Evolutionary conservation across 37 sponge, comb jelly and placozoan genomes (phyloP).

Genomic region (Sycon ciliatum): DNA sequence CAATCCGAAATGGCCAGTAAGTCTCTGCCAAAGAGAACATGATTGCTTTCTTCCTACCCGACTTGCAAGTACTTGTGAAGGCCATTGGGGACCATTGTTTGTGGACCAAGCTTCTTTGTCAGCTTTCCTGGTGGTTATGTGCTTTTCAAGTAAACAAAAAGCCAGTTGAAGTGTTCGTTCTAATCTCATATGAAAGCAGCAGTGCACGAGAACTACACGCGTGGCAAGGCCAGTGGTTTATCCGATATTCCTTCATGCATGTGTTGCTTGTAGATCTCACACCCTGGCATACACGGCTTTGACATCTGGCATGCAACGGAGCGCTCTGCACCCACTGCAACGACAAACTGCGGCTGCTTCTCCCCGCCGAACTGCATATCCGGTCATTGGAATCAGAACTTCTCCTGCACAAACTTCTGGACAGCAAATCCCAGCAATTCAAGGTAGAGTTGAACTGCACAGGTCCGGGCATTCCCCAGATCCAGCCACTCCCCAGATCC

Average conservation of each 20-base stretch:
- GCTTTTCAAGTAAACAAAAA: no score
- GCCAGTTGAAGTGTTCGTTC: no score
- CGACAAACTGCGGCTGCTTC: slow-evolving; percentile 53
- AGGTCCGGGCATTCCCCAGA: no score
- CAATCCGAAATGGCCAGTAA: slow-evolving; percentile 50
- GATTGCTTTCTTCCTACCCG: background rate
- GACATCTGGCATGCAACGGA: slow-evolving; percentile 51
- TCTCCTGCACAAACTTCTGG: slow-evolving; percentile 47
- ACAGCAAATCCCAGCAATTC: background rate
- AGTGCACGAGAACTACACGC: no score
- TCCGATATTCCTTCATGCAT: background rate
- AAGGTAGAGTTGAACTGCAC: background rate
- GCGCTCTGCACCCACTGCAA: slow-evolving; percentile 39
- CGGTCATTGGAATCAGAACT: slow-evolving; percentile 40
- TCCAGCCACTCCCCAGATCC: no score
- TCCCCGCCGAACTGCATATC: slow-evolving; percentile 13
- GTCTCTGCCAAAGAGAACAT: background rate
- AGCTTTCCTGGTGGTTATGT: no score
- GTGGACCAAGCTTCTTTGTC: no score
- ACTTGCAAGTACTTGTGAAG: no score
- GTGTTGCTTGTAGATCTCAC: slow-evolving; percentile 14
- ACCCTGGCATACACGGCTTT: slow-evolving; percentile 57
- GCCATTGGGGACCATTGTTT: no score
- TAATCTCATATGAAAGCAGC: no score
- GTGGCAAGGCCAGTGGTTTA: no score